These are phyloP conservation scores for Pocillopora meandrina DNA, from an alignment of 92 coral and sea anemone genomes.

Conservation along the genomic window DNA sequence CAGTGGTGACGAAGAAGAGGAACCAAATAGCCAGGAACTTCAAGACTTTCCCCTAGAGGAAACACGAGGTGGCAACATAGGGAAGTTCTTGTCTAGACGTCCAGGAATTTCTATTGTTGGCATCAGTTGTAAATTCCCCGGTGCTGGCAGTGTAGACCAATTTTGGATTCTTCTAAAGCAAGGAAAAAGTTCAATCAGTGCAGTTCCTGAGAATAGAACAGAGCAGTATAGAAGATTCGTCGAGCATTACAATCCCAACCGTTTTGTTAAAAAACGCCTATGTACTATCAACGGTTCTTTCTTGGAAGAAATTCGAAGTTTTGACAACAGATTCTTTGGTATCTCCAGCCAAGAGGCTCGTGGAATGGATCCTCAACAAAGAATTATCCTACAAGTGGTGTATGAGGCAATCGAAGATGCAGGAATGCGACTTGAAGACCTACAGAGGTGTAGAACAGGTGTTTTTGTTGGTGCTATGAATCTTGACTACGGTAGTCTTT, in stretches of 20 bases:
- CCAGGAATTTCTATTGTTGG: too few species aligned
- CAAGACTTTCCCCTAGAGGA: too few species aligned
- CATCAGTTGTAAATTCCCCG: too few species aligned
- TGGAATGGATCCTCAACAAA: conserved; percentile 85
- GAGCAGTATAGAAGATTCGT: conserved; percentile 45
- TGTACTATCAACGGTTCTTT: conserved; percentile 68
- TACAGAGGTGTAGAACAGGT: too few species aligned
- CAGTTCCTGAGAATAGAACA: conserved; percentile 63
- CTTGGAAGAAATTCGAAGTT: conserved; percentile 55
- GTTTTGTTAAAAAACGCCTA: conserved; percentile 60
- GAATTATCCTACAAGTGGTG: conserved; percentile 74
- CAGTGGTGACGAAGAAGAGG: too few species aligned
- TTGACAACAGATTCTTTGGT: too few species aligned
- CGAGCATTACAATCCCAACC: conserved; percentile 61
- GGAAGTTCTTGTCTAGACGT: too few species aligned
- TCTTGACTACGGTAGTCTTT: conserved; percentile 46
- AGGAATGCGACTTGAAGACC: conserved; percentile 17
- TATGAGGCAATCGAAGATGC: conserved; percentile 93
- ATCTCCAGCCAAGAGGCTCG: conserved; percentile 59
- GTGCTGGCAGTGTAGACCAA: conserved; percentile 36
- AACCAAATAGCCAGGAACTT: too few species aligned
- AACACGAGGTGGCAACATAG: too few species aligned
- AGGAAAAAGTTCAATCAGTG: conserved; percentile 55
- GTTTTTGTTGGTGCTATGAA: conserved; percentile 50
- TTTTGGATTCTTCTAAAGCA: conserved; percentile 71